phyloP scores from a whole-genome alignment of 2,797 vertebrate species.

The Protonibea diacanthus region DNA sequence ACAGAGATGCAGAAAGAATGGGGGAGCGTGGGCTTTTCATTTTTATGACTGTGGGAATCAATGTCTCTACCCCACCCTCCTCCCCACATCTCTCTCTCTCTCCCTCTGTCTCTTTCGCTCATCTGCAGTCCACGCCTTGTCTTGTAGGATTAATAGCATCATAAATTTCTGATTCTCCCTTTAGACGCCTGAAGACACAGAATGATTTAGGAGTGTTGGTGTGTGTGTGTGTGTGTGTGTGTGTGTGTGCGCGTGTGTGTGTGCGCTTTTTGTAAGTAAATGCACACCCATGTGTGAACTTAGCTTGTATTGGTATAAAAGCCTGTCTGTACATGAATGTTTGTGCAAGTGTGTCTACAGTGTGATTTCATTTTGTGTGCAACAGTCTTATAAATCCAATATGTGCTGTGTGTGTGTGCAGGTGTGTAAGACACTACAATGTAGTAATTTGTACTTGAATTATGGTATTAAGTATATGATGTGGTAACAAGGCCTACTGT shows the following conservation, averaged over 20 bases:
- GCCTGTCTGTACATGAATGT: slow-evolving; percentile 29
- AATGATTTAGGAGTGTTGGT: slow-evolving; percentile 48
- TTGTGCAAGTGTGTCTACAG: slow-evolving; percentile 9
- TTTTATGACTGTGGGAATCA: slow-evolving; percentile 68
- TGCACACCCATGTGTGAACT: slow-evolving; percentile 26
- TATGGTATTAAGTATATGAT: neutral
- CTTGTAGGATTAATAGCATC: slow-evolving; percentile 68
- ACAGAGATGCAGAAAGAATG: neutral
- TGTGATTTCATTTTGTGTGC: neutral
- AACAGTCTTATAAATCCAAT: neutral
- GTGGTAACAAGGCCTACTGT: neutral
- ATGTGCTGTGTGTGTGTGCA: neutral
- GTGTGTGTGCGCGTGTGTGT: slow-evolving; percentile 5
- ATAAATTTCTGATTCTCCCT: slow-evolving; percentile 68
- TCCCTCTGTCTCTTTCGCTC: slow-evolving; percentile 29
- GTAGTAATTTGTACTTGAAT: neutral
- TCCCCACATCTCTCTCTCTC: neutral
- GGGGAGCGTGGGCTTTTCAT: neutral
- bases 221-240: slow-evolving; percentile 19
- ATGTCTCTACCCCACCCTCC: slow-evolving; percentile 15
- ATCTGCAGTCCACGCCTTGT: slow-evolving; percentile 43
- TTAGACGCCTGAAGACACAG: slow-evolving; percentile 51
- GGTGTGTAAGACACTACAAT: neutral
- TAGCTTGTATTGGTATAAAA: slow-evolving; percentile 16
- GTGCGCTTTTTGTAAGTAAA: neutral